phyloP scores from a whole-genome alignment of 2,888 invertebrate genomes.

The Lissocephala sabroskyi region DNA sequence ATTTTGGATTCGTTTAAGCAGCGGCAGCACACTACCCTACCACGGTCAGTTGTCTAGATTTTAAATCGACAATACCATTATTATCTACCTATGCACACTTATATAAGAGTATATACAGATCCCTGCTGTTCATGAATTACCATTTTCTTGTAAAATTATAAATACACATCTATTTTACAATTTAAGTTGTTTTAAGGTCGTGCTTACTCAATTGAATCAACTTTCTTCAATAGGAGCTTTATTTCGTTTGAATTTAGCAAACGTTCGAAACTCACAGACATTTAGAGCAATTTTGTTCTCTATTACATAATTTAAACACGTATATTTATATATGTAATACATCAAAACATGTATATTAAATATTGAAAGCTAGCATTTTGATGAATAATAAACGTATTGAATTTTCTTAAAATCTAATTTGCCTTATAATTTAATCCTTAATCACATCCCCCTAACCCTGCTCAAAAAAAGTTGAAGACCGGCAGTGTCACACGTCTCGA shows the following conservation, averaged over 20 bases:
- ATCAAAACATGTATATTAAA: background rate
- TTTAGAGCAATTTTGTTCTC: constrained; percentile 1
- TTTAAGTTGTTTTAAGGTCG: no score
- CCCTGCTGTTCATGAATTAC: no score
- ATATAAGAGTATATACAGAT: no score
- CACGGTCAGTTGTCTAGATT: background rate
- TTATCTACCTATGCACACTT: background rate
- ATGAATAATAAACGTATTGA: background rate
- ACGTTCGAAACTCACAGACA: background rate
- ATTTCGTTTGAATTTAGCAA: background rate
- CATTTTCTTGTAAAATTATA: no score
- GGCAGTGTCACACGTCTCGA: no score
- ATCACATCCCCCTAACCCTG: no score
- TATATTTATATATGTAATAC: background rate
- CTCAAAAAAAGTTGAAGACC: no score
- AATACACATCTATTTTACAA: no score
- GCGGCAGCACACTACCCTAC: background rate
- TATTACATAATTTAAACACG: background rate
- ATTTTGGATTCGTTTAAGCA: constrained; percentile 96
- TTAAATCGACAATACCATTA: background rate
- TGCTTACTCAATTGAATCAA: no score
- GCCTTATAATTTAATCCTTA: background rate
- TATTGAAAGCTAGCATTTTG: constrained; percentile 1
- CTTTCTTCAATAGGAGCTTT: background rate
- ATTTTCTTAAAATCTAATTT: background rate